Conservation (phyloP, 2,888 invertebrate genomes). For the Lepidocyrtoides sp. region DNA sequence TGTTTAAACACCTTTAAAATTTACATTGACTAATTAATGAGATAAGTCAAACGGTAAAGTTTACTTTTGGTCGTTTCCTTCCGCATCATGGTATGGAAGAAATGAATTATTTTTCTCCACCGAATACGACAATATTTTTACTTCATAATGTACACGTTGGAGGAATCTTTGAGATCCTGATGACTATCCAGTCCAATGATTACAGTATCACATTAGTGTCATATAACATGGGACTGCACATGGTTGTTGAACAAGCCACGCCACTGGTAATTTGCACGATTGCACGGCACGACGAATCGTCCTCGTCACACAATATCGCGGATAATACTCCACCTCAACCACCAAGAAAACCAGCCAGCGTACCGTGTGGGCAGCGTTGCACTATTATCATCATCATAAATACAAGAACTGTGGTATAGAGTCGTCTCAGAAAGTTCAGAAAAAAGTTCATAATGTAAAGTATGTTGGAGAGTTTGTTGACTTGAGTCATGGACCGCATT, state of each 20-base stretch:
- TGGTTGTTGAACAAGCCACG: slow-evolving; percentile 41
- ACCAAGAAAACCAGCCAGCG: slow-evolving; percentile 47
- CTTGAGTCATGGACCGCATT: slow-evolving; percentile 79
- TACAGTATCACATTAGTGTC: slow-evolving; percentile 33
- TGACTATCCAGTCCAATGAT: slow-evolving; percentile 42
- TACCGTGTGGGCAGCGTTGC: slow-evolving; percentile 75
- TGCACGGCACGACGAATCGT: slow-evolving; percentile 62
- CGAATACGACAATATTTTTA: too few relatives aligned
- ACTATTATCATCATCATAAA: slow-evolving; percentile 9
- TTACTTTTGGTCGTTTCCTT: too few relatives aligned
- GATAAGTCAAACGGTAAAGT: too few relatives aligned
- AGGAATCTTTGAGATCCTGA: slow-evolving; percentile 30
- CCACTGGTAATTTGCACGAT: slow-evolving; percentile 71
- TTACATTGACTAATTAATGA: too few relatives aligned
- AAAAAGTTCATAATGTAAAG: slow-evolving; percentile 45
- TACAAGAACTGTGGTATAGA: not conserved
- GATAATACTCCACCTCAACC: slow-evolving; percentile 54
- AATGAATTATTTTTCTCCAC: not conserved
- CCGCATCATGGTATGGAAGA: too few relatives aligned
- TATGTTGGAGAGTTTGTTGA: slow-evolving; percentile 74
- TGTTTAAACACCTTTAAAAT: too few relatives aligned
- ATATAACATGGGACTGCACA: slow-evolving; percentile 30
- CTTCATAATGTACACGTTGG: too few relatives aligned
- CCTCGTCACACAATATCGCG: slow-evolving; percentile 4
- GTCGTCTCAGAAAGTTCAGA: slow-evolving; percentile 44